Evolutionary conservation across 2,888 invertebrate species (phyloP).

Genomic region (Dermolepida albohirtum): DNA sequence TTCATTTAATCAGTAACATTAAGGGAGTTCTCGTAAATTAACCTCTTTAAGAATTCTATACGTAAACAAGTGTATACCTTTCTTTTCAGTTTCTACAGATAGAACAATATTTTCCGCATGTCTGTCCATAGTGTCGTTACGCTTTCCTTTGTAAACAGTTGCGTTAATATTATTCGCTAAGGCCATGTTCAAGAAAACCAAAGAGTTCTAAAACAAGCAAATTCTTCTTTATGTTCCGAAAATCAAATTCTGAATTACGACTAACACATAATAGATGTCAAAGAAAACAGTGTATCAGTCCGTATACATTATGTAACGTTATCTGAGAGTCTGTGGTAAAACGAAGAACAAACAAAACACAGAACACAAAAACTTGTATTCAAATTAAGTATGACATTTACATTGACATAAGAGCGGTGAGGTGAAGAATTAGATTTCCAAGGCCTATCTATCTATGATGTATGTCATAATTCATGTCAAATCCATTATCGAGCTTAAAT

Average conservation of each 20-base stretch:
- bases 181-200: conserved; percentile 25
- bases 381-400: conserved; percentile 17
- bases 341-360: conserved; percentile 7
- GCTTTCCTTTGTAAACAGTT: conserved; percentile 14
- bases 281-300: too few species aligned
- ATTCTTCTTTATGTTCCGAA: not conserved
- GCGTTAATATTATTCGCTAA: conserved; percentile 21
- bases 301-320: too few species aligned
- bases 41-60: too few species aligned
- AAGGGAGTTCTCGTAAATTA: too few species aligned
- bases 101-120: conserved; percentile 40
- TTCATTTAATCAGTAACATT: too few species aligned
- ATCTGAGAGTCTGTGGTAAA: not conserved
- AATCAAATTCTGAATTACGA: not conserved
- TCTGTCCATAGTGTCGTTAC: conserved; percentile 30
- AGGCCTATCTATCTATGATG: not conserved
- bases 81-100: conserved; percentile 42
- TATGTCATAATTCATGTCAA: too few species aligned
- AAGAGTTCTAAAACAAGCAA: not conserved
- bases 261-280: not conserved
- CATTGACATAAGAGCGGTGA: conserved; percentile 3
- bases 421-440: not conserved
- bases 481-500: not conserved
- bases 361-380: conserved; percentile 10
- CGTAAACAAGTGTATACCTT: conserved; percentile 16